Evolutionary conservation across 2,113 vertebrate species (phyloP).

Genomic region (Empidonax alnorum): DNA sequence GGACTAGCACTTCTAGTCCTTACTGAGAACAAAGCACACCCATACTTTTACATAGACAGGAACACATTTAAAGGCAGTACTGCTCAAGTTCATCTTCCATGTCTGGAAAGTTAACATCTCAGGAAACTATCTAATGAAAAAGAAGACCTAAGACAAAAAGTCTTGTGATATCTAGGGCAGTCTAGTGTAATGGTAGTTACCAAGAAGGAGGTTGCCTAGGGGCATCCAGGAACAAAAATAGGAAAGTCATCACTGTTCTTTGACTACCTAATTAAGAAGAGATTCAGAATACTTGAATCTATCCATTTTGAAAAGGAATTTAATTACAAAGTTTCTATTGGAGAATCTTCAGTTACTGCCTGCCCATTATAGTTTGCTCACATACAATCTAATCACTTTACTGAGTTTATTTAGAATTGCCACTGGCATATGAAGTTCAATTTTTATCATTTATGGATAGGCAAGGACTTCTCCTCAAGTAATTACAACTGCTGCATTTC

Average conservation of each 20-base stretch:
- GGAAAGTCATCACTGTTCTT: background rate
- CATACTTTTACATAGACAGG: background rate
- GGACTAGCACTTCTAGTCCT: background rate
- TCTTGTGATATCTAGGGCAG: background rate
- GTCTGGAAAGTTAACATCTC: background rate
- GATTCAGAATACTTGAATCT: background rate
- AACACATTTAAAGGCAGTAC: background rate
- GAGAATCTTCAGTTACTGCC: background rate
- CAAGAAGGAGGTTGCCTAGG: background rate
- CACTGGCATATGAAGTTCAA: background rate
- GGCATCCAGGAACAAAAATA: background rate
- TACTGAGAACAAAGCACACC: background rate
- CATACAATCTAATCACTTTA: background rate
- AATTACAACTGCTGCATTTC: slow-evolving; percentile 21
- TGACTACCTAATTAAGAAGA: background rate
- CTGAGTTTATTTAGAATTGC: background rate
- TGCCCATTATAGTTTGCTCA: slow-evolving; percentile 4
- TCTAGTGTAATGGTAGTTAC: background rate
- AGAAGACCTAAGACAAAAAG: background rate
- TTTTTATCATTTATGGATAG: slow-evolving; percentile 18
- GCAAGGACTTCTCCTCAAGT: background rate
- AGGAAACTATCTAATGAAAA: background rate
- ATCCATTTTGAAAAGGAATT: background rate
- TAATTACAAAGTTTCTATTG: background rate
- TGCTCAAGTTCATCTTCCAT: background rate